Evolutionary conservation across 2,888 invertebrate genomes (phyloP).

Genomic region (Heliconius aoede): DNA sequence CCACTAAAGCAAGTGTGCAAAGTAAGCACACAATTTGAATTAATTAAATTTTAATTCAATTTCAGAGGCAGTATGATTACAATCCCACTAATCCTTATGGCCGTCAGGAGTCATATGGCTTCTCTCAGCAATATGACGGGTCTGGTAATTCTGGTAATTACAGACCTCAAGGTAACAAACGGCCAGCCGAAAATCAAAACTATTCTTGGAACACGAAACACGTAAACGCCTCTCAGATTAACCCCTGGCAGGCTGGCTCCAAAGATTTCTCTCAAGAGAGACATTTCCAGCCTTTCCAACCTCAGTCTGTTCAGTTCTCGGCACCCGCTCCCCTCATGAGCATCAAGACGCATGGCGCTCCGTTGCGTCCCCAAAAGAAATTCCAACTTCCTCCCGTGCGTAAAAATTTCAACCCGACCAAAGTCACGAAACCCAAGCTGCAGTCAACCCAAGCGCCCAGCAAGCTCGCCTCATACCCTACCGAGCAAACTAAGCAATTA

Average conservation of each 20-base stretch:
- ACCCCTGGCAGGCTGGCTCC: slow-evolving; percentile 43
- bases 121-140: slow-evolving; percentile 55
- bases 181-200: slow-evolving; percentile 48
- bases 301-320: slow-evolving; percentile 5
- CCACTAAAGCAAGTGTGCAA: background rate
- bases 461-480: slow-evolving; percentile 51
- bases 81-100: slow-evolving; percentile 53
- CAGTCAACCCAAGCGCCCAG: slow-evolving; percentile 47
- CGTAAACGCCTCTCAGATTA: slow-evolving; percentile 47
- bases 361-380: slow-evolving; percentile 48
- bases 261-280: slow-evolving; percentile 23
- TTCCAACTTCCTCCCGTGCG: slow-evolving; percentile 37
- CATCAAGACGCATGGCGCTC: slow-evolving; percentile 50
- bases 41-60: slow-evolving; percentile 53
- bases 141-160: slow-evolving; percentile 46
- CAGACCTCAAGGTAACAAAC: slow-evolving; percentile 45
- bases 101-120: slow-evolving; percentile 41
- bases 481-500: slow-evolving; percentile 39
- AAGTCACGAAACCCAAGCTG: slow-evolving; percentile 56
- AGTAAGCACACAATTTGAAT: background rate
- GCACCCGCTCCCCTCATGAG: slow-evolving; percentile 38
- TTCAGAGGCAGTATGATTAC: slow-evolving; percentile 64
- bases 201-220: slow-evolving; percentile 54
- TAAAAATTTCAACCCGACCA: slow-evolving; percentile 56
- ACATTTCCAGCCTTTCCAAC: slow-evolving; percentile 33